Conservation (phyloP, 1,140 invertebrate species). For the Diabrotica undecimpunctata region DNA sequence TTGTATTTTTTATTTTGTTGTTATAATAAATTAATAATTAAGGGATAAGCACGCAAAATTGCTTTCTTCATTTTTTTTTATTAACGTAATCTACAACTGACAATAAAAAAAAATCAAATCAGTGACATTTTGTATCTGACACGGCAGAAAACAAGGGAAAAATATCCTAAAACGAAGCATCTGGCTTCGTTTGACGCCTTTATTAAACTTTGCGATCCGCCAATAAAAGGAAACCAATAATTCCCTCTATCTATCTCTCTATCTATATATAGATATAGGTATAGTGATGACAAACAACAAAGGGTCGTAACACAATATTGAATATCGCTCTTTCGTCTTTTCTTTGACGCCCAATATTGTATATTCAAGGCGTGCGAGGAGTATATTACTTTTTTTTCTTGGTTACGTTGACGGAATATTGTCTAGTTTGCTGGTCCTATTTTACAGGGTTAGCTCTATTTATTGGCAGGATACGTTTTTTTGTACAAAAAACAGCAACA, state of each 20-base stretch:
- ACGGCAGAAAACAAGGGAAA: not conserved
- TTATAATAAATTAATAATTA: no score
- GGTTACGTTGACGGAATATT: not conserved
- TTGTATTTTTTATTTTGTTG: no score
- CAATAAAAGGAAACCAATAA: constrained; percentile 1
- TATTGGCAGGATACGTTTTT: no score
- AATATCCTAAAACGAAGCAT: not conserved
- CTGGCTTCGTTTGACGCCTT: not conserved
- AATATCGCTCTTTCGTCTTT: not conserved
- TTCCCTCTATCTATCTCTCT: not conserved
- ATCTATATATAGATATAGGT: constrained; percentile 1
- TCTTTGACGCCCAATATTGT: not conserved
- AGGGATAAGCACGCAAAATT: no score
- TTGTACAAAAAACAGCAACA: no score
- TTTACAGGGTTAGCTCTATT: no score
- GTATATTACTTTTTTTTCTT: not conserved
- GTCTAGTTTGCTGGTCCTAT: no score
- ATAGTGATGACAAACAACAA: constrained; percentile 2
- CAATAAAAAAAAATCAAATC: no score
- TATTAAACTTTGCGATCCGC: not conserved
- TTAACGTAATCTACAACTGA: no score
- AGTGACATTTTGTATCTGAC: not conserved
- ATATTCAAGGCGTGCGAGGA: not conserved
- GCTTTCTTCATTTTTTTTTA: no score
- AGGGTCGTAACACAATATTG: not conserved